These are phyloP conservation scores for Actenoides hombroni DNA, from an alignment of 2,113 vertebrate species.

Conservation along the genomic window DNA sequence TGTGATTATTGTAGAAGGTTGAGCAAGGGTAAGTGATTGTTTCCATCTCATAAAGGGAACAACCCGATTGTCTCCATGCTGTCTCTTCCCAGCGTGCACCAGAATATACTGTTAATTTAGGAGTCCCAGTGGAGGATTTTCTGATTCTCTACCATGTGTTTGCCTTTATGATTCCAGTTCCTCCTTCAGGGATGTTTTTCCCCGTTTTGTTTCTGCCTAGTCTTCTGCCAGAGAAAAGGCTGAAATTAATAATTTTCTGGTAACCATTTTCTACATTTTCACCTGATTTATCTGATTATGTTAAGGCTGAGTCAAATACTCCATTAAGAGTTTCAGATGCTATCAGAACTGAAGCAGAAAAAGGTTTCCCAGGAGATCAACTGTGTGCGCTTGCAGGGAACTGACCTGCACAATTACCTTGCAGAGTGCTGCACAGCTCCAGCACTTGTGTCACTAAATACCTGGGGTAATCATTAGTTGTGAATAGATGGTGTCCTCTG, in stretches of 20 bases:
- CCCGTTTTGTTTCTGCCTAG: neutral
- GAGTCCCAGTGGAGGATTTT: neutral
- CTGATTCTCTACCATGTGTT: conserved; percentile 10
- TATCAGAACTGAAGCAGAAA: neutral
- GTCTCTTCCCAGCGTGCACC: neutral
- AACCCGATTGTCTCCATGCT: neutral
- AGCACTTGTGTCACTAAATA: neutral
- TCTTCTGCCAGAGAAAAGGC: neutral
- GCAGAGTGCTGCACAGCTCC: neutral
- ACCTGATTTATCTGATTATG: neutral
- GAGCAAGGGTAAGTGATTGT: neutral
- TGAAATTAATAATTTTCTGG: neutral
- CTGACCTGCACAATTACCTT: neutral
- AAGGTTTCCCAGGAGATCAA: conserved; percentile 12
- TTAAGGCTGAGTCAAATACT: neutral
- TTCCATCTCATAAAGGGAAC: conserved; percentile 16
- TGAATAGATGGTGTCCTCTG: neutral
- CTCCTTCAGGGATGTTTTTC: neutral
- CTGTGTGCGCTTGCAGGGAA: neutral
- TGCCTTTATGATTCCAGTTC: conserved; percentile 22
- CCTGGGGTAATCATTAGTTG: neutral
- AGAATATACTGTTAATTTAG: conserved; percentile 18
- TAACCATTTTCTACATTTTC: neutral
- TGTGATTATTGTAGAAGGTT: neutral
- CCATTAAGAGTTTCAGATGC: neutral